These are phyloP conservation scores for Apomyelois bistriatella DNA, from an alignment of 2,888 invertebrate genomes.

Conservation along the genomic window DNA sequence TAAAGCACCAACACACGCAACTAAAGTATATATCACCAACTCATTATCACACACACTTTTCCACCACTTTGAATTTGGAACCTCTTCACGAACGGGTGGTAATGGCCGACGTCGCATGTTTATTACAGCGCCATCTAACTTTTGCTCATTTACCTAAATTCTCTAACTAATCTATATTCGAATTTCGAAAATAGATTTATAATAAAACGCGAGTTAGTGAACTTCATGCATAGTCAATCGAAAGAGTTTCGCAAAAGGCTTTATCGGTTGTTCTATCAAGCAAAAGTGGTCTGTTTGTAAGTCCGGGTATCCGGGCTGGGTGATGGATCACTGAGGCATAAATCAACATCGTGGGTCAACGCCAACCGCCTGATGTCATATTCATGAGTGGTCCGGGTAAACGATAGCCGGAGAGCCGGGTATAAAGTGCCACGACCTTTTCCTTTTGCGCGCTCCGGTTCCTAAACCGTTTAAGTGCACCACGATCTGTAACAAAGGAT, in stretches of 20 bases:
- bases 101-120: constrained; percentile 73
- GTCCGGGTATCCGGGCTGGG: constrained; percentile 33
- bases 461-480: constrained; percentile 6
- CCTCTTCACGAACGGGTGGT: constrained; percentile 70
- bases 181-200: background rate
- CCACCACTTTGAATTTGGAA: constrained; percentile 51
- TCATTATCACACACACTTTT: constrained; percentile 63
- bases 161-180: background rate
- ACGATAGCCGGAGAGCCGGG: constrained; percentile 34
- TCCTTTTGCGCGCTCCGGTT: constrained; percentile 30
- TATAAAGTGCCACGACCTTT: constrained; percentile 33
- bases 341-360: constrained; percentile 58
- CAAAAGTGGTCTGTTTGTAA: constrained; percentile 40
- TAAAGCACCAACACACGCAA: constrained; percentile 83
- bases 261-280: constrained; percentile 31
- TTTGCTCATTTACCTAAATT: background rate
- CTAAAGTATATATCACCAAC: constrained; percentile 82
- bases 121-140: constrained; percentile 16
- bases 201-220: constrained; percentile 18
- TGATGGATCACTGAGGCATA: constrained; percentile 67
- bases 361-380: constrained; percentile 67
- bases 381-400: constrained; percentile 61
- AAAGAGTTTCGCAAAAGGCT: constrained; percentile 27
- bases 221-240: constrained; percentile 55
- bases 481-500: constrained; percentile 59